Evolutionary conservation across 2,113 vertebrate species (phyloP).

Genomic region (Chlamydotis undulata): DNA sequence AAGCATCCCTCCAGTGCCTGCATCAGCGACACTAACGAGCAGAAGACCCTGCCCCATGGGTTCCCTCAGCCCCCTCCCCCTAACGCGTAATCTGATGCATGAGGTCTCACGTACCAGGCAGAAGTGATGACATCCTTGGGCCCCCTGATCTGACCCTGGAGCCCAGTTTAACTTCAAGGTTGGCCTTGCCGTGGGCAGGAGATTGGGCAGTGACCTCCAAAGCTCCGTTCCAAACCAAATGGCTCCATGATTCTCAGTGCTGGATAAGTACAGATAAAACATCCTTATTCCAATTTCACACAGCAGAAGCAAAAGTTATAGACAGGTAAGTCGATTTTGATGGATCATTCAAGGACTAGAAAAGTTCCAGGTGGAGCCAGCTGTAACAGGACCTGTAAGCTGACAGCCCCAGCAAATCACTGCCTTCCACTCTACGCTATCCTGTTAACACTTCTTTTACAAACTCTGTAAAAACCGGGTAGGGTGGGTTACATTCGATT

Average conservation of each 20-base stretch:
- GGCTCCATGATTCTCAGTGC: not conserved
- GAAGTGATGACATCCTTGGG: not conserved
- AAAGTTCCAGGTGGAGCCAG: not conserved
- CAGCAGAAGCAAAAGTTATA: not conserved
- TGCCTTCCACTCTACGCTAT: not conserved
- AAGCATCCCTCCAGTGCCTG: not conserved
- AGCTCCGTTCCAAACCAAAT: not conserved
- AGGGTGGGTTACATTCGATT: not conserved
- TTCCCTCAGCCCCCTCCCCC: not conserved
- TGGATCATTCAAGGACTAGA: not conserved
- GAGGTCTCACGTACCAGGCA: not conserved
- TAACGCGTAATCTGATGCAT: not conserved
- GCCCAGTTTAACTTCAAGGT: not conserved
- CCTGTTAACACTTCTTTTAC: not conserved
- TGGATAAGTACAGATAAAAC: not conserved
- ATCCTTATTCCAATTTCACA: not conserved
- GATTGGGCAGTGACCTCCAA: not conserved
- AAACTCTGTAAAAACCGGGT: not conserved
- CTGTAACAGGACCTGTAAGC: not conserved
- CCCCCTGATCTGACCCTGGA: not conserved
- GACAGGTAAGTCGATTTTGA: not conserved
- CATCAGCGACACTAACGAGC: not conserved
- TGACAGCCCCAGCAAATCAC: not conserved
- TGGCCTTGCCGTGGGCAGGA: not conserved
- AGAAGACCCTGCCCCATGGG: not conserved